Evolutionary conservation across 2,888 invertebrate species (phyloP).

Genomic region (Nomada fabriciana): DNA sequence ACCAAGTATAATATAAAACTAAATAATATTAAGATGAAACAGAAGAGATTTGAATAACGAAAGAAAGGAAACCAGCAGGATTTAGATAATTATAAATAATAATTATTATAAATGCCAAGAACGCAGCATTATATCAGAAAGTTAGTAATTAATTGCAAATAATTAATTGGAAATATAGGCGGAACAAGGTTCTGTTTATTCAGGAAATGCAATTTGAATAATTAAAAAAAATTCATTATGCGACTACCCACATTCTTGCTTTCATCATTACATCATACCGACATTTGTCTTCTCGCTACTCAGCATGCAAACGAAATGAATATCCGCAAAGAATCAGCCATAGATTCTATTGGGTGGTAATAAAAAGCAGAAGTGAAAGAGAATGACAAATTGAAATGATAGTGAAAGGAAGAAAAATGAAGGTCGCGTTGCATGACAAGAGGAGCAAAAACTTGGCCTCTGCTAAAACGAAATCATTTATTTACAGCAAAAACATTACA

Average conservation of each 20-base stretch:
- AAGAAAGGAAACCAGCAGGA: too few species aligned
- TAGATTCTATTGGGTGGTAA: too few species aligned
- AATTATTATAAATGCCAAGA: too few species aligned
- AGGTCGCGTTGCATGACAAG: conserved; percentile 19
- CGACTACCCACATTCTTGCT: neutral
- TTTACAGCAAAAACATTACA: too few species aligned
- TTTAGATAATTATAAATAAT: too few species aligned
- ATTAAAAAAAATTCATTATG: neutral
- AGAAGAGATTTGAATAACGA: too few species aligned
- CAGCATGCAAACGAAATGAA: neutral
- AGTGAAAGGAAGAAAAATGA: conserved; percentile 28
- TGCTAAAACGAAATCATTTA: neutral
- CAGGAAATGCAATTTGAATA: neutral
- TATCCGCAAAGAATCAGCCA: neutral
- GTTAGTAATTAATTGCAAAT: too few species aligned
- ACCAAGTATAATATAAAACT: too few species aligned
- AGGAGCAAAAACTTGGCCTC: conserved; percentile 5
- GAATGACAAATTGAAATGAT: conserved; percentile 10
- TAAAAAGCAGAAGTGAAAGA: neutral
- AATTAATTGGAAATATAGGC: neutral
- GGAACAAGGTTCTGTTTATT: neutral
- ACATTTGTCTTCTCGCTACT: neutral
- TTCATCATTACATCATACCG: neutral
- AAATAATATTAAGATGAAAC: too few species aligned
- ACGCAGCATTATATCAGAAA: too few species aligned